These are phyloP conservation scores for Acronicta aceris DNA, from an alignment of 2,888 invertebrate species.

Conservation along the genomic window DNA sequence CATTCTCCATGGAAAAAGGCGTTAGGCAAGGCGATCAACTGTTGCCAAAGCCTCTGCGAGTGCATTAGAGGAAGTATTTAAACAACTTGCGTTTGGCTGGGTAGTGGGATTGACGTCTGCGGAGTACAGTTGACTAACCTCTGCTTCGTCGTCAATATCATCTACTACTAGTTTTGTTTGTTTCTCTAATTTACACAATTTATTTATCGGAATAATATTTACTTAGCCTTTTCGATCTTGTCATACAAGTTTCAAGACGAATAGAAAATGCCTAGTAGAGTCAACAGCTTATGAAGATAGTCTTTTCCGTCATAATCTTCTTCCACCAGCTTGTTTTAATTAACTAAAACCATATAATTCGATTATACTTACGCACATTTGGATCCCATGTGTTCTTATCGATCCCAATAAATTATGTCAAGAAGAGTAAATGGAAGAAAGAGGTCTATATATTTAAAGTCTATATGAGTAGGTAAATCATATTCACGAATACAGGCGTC, in stretches of 20 bases:
- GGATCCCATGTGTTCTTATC: constrained; percentile 39
- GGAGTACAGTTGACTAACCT: not conserved
- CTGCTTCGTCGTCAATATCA: not conserved
- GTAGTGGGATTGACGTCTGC: not conserved
- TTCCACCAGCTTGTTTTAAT: no score
- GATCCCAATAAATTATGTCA: constrained; percentile 39
- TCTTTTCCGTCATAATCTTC: no score
- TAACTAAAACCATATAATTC: no score
- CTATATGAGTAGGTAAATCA: constrained; percentile 65
- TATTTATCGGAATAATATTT: not conserved
- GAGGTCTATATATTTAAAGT: constrained; percentile 31
- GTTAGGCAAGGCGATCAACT: not conserved
- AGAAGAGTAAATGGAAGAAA: constrained; percentile 35
- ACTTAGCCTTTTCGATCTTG: no score
- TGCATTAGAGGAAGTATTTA: not conserved
- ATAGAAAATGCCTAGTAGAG: no score
- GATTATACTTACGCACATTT: not conserved
- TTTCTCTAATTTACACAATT: no score
- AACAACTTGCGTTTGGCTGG: not conserved
- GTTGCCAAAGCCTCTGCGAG: constrained; percentile 1
- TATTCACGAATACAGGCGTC: constrained; percentile 71
- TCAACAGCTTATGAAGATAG: no score
- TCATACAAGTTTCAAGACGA: no score
- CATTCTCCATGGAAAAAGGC: not conserved
- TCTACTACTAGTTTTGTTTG: no score